Evolutionary conservation across 2,888 invertebrate species (phyloP).

Genomic region (Noctua fimbriata): DNA sequence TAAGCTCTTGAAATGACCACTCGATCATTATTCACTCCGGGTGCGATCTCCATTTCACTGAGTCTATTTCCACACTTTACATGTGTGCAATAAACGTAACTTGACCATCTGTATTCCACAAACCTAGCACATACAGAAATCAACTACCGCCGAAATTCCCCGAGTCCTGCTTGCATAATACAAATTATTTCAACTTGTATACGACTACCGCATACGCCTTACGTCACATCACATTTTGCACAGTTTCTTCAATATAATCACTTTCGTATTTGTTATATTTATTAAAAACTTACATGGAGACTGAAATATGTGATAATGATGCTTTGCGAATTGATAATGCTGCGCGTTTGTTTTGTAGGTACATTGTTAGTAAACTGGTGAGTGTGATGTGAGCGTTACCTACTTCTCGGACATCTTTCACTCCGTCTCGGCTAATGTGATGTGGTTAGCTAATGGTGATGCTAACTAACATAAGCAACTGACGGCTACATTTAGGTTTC

Average conservation of each 20-base stretch:
- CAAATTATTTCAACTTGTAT: conserved; percentile 74
- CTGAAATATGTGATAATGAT: conserved; percentile 64
- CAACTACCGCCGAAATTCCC: conserved; percentile 69
- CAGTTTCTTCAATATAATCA: conserved; percentile 65
- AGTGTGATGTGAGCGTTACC: conserved; percentile 22
- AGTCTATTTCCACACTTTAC: conserved; percentile 69
- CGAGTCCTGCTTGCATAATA: conserved; percentile 74
- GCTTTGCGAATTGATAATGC: conserved; percentile 77
- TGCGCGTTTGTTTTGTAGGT: conserved; percentile 66
- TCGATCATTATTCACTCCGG: conserved; percentile 76
- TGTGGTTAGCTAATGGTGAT: conserved; percentile 38
- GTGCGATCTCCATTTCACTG: conserved; percentile 74
- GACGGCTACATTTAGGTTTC: conserved; percentile 17
- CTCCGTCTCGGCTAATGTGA: conserved; percentile 37
- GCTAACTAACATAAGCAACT: conserved; percentile 34
- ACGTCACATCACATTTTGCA: conserved; percentile 72
- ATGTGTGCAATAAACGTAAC: conserved; percentile 68
- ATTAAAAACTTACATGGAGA: conserved; percentile 66
- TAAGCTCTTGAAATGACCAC: conserved; percentile 65
- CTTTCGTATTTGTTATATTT: conserved; percentile 71
- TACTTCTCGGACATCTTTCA: conserved; percentile 39
- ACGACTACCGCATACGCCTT: conserved; percentile 71
- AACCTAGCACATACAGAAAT: conserved; percentile 58
- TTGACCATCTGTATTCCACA: conserved; percentile 73
- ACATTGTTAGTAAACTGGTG: conserved; percentile 2